phyloP scores from a whole-genome alignment of 2,113 vertebrate species.

The Brachyhypopomus occidentalis region DNA sequence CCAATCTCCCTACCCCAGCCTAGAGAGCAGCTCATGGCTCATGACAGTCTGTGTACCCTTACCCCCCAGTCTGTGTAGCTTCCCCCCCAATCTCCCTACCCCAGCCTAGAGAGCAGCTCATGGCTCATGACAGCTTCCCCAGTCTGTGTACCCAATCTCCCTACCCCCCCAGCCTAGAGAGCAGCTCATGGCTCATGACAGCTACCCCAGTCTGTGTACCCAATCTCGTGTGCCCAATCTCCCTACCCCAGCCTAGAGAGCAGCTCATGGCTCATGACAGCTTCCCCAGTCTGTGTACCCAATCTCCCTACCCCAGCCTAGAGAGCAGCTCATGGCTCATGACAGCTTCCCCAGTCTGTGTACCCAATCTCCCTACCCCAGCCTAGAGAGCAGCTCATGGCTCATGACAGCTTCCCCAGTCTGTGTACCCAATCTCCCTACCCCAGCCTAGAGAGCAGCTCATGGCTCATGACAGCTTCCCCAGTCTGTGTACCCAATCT shows the following conservation, averaged over 20 bases:
- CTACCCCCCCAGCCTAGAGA: constrained; percentile 8
- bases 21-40: constrained; percentile 61
- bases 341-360: constrained; percentile 63
- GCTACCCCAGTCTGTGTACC: constrained; percentile 56
- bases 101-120: constrained; percentile 52
- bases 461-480: constrained; percentile 69
- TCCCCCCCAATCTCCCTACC: constrained; percentile 44
- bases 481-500: constrained; percentile 54
- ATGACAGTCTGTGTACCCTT: constrained; percentile 67
- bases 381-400: constrained; percentile 57
- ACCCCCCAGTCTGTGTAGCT: constrained; percentile 53
- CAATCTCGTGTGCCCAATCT: no score
- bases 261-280: constrained; percentile 67
- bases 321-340: constrained; percentile 63
- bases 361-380: constrained; percentile 21
- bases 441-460: constrained; percentile 30
- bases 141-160: constrained; percentile 53
- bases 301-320: constrained; percentile 23
- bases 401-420: constrained; percentile 65
- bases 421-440: constrained; percentile 51
- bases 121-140: constrained; percentile 66
- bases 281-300: constrained; percentile 57
- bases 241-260: constrained; percentile 14
- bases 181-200: constrained; percentile 67
- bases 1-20: constrained; percentile 41